Evolutionary conservation across 2,888 invertebrate species (phyloP), one percentile per base, ranked within the genome.

Genomic region (Tenodera sinensis): DNA sequence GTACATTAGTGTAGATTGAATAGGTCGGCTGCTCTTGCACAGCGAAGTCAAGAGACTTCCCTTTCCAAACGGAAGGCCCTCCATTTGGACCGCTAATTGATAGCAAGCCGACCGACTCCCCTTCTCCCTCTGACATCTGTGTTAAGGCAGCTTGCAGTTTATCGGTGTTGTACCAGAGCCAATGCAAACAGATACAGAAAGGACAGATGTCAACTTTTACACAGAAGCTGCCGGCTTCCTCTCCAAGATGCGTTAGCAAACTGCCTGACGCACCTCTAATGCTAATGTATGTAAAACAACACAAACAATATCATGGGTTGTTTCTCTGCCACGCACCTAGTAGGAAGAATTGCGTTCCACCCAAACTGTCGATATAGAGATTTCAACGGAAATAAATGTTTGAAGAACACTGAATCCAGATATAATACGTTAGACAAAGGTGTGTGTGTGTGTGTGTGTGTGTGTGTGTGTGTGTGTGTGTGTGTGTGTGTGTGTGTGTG

Each of bases 61-160:
- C 83, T 87, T 83, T 81, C 30, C 88, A 54, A 84, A 88, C 87
- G 54, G n/a, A 87, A 81, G 83, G 54, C 54, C 83, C 85, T 83
- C 34, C 82, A 34, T 86, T 88, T 86, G 86, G 81, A 71, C 86
- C 28, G 83, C 90, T 90, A 90, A 90, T 90, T 90, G 90, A 90
- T 87, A 85, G 34, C 88, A 71, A 84, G 85, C 86, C 28, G 34
- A 27, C 30, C 27, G 42, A 12, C 85, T 20, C 47, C 20, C 85
- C 85, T 47, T 28, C 81, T 20, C 83, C n/a, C 87, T 81, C 88
- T 89, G 89, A 90, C 90, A 90, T 90, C 90, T 90, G 89, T 90
- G 89, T 90, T 88, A 87, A 54, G 85, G 47, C 47, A 47, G 85
- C 27, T 71, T 47, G 85, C 27, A 47, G 85, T 47, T 85, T 85